Evolutionary conservation across 2,888 invertebrate species (phyloP).

Genomic region (Tiliacea aurago): DNA sequence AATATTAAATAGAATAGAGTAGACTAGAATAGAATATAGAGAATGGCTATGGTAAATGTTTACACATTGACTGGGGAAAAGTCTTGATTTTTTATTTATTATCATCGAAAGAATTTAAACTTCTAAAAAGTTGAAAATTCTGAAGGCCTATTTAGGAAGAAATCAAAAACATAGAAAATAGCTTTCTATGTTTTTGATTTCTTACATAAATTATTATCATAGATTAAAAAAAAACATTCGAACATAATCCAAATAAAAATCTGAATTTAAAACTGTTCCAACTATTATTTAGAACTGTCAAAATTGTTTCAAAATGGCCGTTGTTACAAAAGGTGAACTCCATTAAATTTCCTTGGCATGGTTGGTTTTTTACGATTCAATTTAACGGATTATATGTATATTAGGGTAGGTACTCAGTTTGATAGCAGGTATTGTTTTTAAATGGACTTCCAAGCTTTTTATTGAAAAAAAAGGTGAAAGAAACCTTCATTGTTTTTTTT

Average conservation of each 20-base stretch:
- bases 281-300: neutral
- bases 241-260: neutral
- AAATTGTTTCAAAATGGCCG: neutral
- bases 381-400: slow-evolving; percentile 6
- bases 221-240: neutral
- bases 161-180: neutral
- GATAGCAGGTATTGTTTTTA: slow-evolving; percentile 45
- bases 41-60: neutral
- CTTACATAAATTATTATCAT: neutral
- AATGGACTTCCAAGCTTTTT: slow-evolving; percentile 50
- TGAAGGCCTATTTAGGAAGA: neutral
- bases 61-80: neutral
- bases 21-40: no score
- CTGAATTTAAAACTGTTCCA: neutral
- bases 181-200: no score
- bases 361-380: slow-evolving; percentile 6
- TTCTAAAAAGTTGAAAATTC: no score
- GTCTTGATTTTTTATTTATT: neutral
- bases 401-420: slow-evolving; percentile 22
- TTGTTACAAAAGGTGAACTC: neutral
- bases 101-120: neutral
- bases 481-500: slow-evolving; percentile 28
- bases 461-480: slow-evolving; percentile 18
- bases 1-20: neutral
- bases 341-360: slow-evolving; percentile 8